These are phyloP conservation scores for Psittacula cyanocephala DNA, from an alignment of 2,113 vertebrate genomes.

Conservation along the genomic window DNA sequence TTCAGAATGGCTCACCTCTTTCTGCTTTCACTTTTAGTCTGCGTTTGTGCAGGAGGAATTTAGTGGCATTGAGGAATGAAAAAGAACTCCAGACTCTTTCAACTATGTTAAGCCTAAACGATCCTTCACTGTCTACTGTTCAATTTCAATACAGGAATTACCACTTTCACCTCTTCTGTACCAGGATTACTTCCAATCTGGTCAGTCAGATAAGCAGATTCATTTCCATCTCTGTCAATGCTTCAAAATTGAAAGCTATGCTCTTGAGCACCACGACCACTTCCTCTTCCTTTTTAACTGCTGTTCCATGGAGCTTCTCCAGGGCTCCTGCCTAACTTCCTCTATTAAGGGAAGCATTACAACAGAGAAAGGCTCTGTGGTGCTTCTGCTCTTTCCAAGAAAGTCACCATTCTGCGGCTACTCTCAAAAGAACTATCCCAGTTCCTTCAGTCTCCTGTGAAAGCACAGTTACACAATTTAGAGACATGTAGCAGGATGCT, in stretches of 20 bases:
- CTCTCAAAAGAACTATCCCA: not conserved
- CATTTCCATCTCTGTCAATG: not conserved
- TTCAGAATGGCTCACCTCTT: not conserved
- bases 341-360: not conserved
- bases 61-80: not conserved
- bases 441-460: not conserved
- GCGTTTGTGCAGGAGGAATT: not conserved
- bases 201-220: not conserved
- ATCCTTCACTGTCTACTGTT: not conserved
- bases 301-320: not conserved
- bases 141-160: not conserved
- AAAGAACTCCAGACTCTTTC: not conserved
- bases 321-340: not conserved
- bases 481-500: not conserved
- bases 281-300: not conserved
- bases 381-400: not conserved
- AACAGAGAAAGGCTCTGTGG: not conserved
- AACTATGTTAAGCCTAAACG: not conserved
- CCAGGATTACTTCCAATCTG: not conserved
- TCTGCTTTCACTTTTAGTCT: not conserved
- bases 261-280: not conserved
- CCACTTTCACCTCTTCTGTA: not conserved
- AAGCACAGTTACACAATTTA: not conserved
- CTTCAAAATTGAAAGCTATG: not conserved
- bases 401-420: not conserved